Conservation (phyloP, 2,888 invertebrate genomes). For the Drosophila maculinotata region DNA sequence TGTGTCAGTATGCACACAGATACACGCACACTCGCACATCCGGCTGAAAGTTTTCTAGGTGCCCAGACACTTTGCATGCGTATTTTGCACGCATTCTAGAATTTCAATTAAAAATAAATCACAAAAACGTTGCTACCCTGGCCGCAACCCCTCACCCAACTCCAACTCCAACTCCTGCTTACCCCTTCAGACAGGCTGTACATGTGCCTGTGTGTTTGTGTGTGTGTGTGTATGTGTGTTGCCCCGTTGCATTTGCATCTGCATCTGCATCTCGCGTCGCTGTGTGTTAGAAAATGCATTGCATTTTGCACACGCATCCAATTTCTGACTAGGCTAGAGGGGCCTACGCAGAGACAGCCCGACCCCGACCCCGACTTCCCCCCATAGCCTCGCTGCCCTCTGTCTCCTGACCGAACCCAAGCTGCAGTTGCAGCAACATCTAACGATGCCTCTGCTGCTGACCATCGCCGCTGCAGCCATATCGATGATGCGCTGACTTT, state of each 20-base stretch:
- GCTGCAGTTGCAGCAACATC: constrained; percentile 29
- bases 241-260: constrained; percentile 62
- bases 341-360: constrained; percentile 1
- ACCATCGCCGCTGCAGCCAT: constrained; percentile 59
- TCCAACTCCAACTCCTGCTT: constrained; percentile 4
- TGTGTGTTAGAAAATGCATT: constrained; percentile 76
- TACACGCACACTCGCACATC: constrained; percentile 31
- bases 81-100: constrained; percentile 85
- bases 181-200: too few species aligned
- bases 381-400: neutral
- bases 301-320: constrained; percentile 81
- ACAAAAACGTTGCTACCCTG: constrained; percentile 81
- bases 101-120: constrained; percentile 85
- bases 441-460: constrained; percentile 33
- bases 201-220: constrained; percentile 14
- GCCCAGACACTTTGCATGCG: constrained; percentile 82
- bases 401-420: constrained; percentile 6
- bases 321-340: constrained; percentile 60
- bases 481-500: constrained; percentile 80
- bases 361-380: neutral
- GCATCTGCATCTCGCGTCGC: constrained; percentile 77
- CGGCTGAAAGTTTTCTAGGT: constrained; percentile 76
- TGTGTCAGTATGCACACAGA: constrained; percentile 1
- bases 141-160: constrained; percentile 21
- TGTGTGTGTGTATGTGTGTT: constrained; percentile 32